Evolutionary conservation across 2,888 invertebrate species (phyloP).

Genomic region (Hermaeophaga mercurialis): DNA sequence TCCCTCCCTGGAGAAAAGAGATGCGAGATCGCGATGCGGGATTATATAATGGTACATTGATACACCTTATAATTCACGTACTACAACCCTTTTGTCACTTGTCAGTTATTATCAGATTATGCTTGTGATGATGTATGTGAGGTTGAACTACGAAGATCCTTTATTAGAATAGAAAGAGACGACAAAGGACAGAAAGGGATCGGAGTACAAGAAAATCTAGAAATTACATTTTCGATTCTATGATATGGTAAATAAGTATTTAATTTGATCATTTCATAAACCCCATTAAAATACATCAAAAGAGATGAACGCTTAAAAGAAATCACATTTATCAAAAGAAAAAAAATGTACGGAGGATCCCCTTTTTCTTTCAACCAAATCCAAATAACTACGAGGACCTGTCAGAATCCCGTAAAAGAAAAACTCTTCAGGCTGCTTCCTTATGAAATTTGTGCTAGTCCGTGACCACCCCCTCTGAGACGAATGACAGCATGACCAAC

Average conservation of each 20-base stretch:
- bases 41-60: conserved; percentile 28
- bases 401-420: background rate
- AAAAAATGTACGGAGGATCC: background rate
- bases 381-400: background rate
- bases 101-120: conserved; percentile 45
- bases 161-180: conserved; percentile 20
- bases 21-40: background rate
- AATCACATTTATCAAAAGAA: too few species aligned
- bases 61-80: conserved; percentile 42
- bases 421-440: background rate
- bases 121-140: conserved; percentile 25
- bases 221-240: too few species aligned
- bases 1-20: conserved; percentile 12
- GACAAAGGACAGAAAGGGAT: conserved; percentile 2
- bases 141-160: conserved; percentile 16
- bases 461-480: background rate
- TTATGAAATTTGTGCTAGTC: background rate
- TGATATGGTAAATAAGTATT: too few species aligned
- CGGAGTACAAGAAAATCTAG: background rate
- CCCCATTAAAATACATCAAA: too few species aligned
- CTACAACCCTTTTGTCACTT: conserved; percentile 44
- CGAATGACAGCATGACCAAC: background rate
- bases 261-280: too few species aligned
- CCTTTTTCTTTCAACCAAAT: background rate
- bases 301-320: too few species aligned